These are phyloP conservation scores for Limnodromus scolopaceus DNA, from an alignment of 2,797 vertebrate genomes.

Conservation along the genomic window DNA sequence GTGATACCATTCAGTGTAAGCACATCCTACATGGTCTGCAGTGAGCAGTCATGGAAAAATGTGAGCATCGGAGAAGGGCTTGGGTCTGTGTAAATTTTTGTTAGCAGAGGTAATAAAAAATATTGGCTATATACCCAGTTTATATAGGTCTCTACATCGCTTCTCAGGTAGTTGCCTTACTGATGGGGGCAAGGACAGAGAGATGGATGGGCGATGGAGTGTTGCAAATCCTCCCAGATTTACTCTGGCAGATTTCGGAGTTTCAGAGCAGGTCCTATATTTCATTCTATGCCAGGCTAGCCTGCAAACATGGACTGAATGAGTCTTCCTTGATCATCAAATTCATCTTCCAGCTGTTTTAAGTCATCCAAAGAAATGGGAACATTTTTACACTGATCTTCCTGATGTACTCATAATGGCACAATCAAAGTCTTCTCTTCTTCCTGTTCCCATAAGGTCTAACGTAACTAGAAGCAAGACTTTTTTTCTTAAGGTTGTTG, in stretches of 20 bases:
- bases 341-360: not conserved
- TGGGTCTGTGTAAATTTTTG: not conserved
- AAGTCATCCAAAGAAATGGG: not conserved
- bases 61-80: not conserved
- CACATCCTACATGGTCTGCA: not conserved
- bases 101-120: not conserved
- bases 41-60: not conserved
- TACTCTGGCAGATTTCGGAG: not conserved
- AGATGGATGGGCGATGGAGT: not conserved
- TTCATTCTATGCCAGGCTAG: not conserved
- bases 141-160: not conserved
- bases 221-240: conserved; percentile 3
- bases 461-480: not conserved
- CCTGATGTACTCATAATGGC: not conserved
- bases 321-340: not conserved
- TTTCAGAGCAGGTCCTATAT: not conserved
- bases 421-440: not conserved
- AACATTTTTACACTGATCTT: not conserved
- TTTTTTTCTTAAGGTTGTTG: not conserved
- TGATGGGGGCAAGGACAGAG: not conserved
- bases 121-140: not conserved
- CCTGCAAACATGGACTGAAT: not conserved
- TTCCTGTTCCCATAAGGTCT: not conserved
- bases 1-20: not conserved
- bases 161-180: not conserved